Base-by-base conservation (phyloP, 2,888 invertebrate species). In the Drosophila anomalata region DNA sequence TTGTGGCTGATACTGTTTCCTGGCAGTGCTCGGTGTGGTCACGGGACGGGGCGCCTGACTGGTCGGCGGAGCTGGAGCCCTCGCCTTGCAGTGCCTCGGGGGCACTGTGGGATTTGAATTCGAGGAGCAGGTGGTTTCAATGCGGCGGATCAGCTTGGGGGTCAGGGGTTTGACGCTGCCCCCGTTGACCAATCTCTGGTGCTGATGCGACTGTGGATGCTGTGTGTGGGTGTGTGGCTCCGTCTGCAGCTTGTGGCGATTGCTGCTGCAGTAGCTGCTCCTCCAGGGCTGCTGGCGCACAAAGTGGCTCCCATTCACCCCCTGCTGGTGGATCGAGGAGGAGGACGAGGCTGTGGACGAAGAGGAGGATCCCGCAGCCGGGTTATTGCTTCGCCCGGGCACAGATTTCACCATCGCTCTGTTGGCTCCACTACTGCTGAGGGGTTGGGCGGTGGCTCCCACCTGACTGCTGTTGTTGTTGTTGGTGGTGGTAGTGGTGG, bases 81-180 rank as follows among this genome's bases (percentile, higher is more conserved):
- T 76, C 36, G 74, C 59, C 53, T 89, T 87, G 62, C 81, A 73
- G 46, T 86, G 79, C 5, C 87, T 78, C n/a, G 85, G 61, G 33
- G 42, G 14, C 54, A 62, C 22, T 12, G 17, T 1, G 1, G 44
- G 22, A 2, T 44, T 44, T 12, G 20, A 20, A 41, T 63, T 44
- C 59, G 72, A 24, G 29, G 82, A 76, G 56, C 90, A 89, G 47
- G 90, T 73, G 33, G 79, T 73, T 67, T 91, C 92, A 47, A 92
- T 91, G 66, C 92, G 90, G 29, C 90, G 87, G 42, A 90, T 90
- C 24, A 91, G 78, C 73, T 92, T 91, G 4, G 91, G 92, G 36
- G 92, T 91, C 17, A 91, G 70, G 24, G 92, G 92, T 57, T 91
- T 91, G 3, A 92, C 86, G 26, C 76, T 76, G 29, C 65, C 58